phyloP scores from a whole-genome alignment of 2,888 invertebrate genomes.

The Metopia argyrocephala region DNA sequence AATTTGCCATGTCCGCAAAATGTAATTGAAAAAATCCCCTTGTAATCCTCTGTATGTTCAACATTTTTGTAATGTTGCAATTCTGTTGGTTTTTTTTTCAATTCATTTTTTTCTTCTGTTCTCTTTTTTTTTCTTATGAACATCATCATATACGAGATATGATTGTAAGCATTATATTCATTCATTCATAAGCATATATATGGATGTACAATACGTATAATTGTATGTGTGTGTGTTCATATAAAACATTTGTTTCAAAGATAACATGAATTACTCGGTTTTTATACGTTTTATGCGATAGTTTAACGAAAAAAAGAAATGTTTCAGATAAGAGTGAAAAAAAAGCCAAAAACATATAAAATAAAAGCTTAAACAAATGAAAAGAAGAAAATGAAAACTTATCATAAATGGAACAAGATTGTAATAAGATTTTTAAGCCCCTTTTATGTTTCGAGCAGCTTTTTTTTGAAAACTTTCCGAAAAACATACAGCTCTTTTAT shows the following conservation, averaged over 20 bases:
- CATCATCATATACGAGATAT: constrained; percentile 16
- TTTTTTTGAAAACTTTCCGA: neutral
- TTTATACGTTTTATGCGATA: constrained; percentile 19
- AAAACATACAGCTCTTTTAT: constrained; percentile 19
- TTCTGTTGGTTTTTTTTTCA: constrained; percentile 19
- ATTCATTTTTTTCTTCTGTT: neutral
- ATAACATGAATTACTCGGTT: constrained; percentile 52
- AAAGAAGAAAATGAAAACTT: constrained; percentile 32
- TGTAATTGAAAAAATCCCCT: constrained; percentile 63
- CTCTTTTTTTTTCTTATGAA: constrained; percentile 24
- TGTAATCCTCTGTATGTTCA: constrained; percentile 59
- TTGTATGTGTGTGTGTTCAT: constrained; percentile 17
- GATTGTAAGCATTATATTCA: constrained; percentile 43
- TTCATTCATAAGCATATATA: too few relatives aligned
- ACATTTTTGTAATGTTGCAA: constrained; percentile 61
- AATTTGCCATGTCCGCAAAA: constrained; percentile 64
- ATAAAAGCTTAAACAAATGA: neutral
- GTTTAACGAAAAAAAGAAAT: constrained; percentile 5
- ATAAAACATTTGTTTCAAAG: constrained; percentile 38
- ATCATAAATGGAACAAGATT: constrained; percentile 61
- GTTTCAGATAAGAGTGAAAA: neutral
- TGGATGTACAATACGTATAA: constrained; percentile 10
- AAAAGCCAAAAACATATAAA: neutral
- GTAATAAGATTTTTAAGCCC: constrained; percentile 64
- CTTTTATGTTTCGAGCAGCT: constrained; percentile 55